phyloP scores from a whole-genome alignment of 2,113 vertebrate genomes.

The Bubo blakistoni region DNA sequence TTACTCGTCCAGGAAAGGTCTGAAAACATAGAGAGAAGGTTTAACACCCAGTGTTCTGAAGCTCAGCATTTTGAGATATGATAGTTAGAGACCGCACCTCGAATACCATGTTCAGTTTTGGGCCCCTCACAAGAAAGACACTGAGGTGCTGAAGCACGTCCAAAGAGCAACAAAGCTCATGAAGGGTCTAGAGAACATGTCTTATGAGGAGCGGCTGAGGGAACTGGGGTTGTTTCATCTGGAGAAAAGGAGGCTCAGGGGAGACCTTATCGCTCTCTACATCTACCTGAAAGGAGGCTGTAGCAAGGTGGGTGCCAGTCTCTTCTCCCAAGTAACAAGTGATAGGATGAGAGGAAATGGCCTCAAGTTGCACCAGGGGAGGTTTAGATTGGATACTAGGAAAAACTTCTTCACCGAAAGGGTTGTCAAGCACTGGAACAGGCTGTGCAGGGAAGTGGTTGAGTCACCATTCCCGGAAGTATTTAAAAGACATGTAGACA shows the following conservation, averaged over 20 bases:
- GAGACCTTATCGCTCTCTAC: not conserved
- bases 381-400: not conserved
- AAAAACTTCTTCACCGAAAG: not conserved
- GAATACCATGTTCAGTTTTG: not conserved
- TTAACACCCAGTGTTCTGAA: not conserved
- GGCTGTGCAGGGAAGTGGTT: not conserved
- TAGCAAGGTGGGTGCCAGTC: fast-evolving
- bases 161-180: not conserved
- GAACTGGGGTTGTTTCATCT: not conserved
- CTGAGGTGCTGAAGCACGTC: fast-evolving
- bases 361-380: not conserved
- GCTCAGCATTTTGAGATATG: not conserved
- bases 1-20: not conserved
- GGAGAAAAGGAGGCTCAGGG: not conserved
- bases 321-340: not conserved
- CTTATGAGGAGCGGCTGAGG: not conserved
- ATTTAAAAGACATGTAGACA: not conserved
- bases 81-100: not conserved
- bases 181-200: not conserved
- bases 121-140: not conserved
- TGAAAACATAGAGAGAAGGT: not conserved
- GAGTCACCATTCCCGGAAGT: not conserved
- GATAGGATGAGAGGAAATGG: not conserved
- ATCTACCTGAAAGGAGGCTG: not conserved
- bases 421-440: not conserved